These are phyloP conservation scores for Galaxias olidus DNA, from an alignment of 2,797 vertebrate species.

Conservation along the genomic window DNA sequence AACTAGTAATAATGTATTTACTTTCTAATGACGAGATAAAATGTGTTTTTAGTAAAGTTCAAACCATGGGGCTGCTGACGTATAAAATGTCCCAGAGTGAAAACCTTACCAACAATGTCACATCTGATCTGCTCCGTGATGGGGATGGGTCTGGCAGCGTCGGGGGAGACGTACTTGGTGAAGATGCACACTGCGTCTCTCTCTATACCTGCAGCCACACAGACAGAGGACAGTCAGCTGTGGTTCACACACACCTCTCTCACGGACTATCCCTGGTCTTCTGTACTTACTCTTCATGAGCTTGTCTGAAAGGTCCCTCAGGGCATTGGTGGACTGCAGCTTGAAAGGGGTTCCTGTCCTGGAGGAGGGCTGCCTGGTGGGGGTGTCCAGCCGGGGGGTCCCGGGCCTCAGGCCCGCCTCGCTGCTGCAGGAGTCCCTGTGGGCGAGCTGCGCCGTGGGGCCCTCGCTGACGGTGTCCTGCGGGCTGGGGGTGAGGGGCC, in stretches of 20 bases:
- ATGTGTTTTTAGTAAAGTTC: no score
- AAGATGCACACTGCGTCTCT: constrained; percentile 96
- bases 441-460: constrained; percentile 26
- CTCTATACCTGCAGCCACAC: constrained; percentile 86
- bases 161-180: constrained; percentile 97
- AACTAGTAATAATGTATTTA: no score
- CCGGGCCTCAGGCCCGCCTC: constrained; percentile 46
- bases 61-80: not conserved
- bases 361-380: constrained; percentile 71
- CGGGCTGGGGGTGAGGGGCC: constrained; percentile 42
- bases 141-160: constrained; percentile 93
- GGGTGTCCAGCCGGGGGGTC: constrained; percentile 55
- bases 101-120: constrained; percentile 92
- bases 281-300: constrained; percentile 94
- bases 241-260: not conserved
- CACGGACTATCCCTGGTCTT: no score
- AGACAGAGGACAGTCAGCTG: not conserved
- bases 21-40: no score
- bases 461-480: constrained; percentile 57
- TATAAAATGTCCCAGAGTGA: no score
- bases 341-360: constrained; percentile 80
- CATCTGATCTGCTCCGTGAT: constrained; percentile 95
- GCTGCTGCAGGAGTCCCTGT: constrained; percentile 55
- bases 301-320: constrained; percentile 87
- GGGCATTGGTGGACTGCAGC: constrained; percentile 77